Base-by-base conservation (phyloP, 2,888 invertebrate species). In the Cotesia congregata region DNA sequence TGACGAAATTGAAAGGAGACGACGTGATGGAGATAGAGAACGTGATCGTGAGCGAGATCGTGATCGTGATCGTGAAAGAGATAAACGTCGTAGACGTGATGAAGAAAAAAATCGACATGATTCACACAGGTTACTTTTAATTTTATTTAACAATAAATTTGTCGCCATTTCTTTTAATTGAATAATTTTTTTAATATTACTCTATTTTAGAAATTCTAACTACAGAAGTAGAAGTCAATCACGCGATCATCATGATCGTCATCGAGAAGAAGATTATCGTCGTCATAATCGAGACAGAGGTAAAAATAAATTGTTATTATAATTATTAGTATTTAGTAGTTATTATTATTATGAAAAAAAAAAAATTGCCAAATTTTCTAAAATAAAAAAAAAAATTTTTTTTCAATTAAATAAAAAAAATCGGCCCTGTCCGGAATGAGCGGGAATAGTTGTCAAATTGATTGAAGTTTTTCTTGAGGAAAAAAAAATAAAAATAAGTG, bases 181-280 rank as follows among this genome's bases (percentile, higher is more conserved):
- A 30, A n/a, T n/a, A n/a, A 71, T 41, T 20, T 77, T 67, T 70
- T 50, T n/a, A 20, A 1, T 67, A 72, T 72, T 67, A 38, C 7
- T 62, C n/a, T 70, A 1, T 39, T 38, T 59, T 61, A 88, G 88
- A 82, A 88, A 88, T 82, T 83, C 83, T 67, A 86, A 84, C 15
- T 87, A 89, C 76, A 85, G 85, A 71, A 89, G 88, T 81, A 86
- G 88, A 79, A 89, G 89, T 79, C 87, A 84, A 82, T 89, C 89
- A 71, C 85, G 86, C 80, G 89, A 89, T 12, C 86, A 85, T 68
- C 87, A 89, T 76, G 89, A 89, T 65, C 86, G 88, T 73, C 88
- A 89, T 79, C 84, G 88, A 73, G 88, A 89, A 50, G 89, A 89
- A 9, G 89, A 89, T 78, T 88, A 88, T 77, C 86, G 88, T 50